Base-by-base conservation (phyloP, 1,140 invertebrate genomes). In the Euwallacea similis region DNA sequence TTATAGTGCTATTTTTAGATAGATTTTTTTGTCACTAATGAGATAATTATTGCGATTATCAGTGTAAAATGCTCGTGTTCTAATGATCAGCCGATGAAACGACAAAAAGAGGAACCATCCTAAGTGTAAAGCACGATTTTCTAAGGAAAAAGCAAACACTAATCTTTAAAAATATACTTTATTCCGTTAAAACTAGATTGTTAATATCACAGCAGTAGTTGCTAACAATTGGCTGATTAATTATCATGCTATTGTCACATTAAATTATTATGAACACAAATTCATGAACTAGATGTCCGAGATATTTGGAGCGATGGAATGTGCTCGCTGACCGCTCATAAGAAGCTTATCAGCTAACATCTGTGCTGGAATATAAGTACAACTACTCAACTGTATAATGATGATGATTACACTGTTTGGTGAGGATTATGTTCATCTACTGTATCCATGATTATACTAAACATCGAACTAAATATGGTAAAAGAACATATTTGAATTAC, bases 191-290 rank as follows among this genome's bases (percentile, higher is more conserved):
- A 42, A 6, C 16, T 41, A n/a, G 15, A 41, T 41, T 41, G 13
- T 44, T 43, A 75, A 60, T 78, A 78, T 78, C 76, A 78, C 76
- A 78, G 76, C 74, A 76, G 75, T 76, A 76, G 75, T 76, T 78
- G 76, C 61, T 74, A 70, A 62, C 60, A 71, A 63, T 64, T 71
- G 69, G 69, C 69, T 56, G 60, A 64, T 41, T 46, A 16, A 6
- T 53, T n/a, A 53, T 15, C 11, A n/a, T 53, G 50, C 50, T 53
- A 53, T 53, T n/a, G 4, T 9, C 50, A 15, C 50, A 53, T 9
- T n/a, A 53, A 53, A 53, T 33, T 33, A 53, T 53, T 53, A 53
- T 62, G 42, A 42, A 42, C n/a, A 62, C 41, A 62, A 53, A 53
- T 15, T 6, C 11, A 53, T 53, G 11, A 53, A 53, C 50, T 53